phyloP scores from a whole-genome alignment of 2,888 invertebrate species.

The Temnothorax unifasciatus region DNA sequence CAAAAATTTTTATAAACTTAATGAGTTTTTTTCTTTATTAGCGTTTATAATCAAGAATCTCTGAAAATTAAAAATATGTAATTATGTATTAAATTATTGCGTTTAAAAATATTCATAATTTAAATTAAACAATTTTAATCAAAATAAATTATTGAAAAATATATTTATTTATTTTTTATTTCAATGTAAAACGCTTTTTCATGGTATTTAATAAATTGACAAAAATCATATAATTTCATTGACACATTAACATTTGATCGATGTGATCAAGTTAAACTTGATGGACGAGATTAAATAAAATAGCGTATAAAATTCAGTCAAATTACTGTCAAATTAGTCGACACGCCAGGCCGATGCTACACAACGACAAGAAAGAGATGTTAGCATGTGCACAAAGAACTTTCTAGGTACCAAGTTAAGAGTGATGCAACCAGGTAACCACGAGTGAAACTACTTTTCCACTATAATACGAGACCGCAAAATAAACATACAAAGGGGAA shows the following conservation, averaged over 20 bases:
- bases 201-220: too few species aligned
- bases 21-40: too few species aligned
- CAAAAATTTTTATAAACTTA: too few species aligned
- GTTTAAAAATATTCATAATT: too few species aligned
- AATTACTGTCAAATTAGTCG: slow-evolving; percentile 61
- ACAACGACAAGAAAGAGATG: slow-evolving; percentile 73
- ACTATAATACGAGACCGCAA: slow-evolving; percentile 48
- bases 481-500: neutral
- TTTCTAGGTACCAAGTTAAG: slow-evolving; percentile 82
- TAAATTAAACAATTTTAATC: too few species aligned
- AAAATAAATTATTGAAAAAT: too few species aligned
- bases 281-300: slow-evolving; percentile 40
- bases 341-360: slow-evolving; percentile 76
- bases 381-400: slow-evolving; percentile 78
- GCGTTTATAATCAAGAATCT: too few species aligned
- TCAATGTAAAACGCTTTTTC: too few species aligned
- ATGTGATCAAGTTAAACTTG: neutral
- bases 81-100: too few species aligned
- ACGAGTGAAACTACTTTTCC: slow-evolving; percentile 82
- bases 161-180: too few species aligned
- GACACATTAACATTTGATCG: neutral
- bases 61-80: too few species aligned
- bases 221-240: too few species aligned
- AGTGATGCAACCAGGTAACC: slow-evolving; percentile 79
- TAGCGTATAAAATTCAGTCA: slow-evolving; percentile 36